Evolutionary conservation across 2,797 vertebrate species (phyloP), one percentile per base, ranked within the genome.

Genomic region (Ciconia nigra): DNA sequence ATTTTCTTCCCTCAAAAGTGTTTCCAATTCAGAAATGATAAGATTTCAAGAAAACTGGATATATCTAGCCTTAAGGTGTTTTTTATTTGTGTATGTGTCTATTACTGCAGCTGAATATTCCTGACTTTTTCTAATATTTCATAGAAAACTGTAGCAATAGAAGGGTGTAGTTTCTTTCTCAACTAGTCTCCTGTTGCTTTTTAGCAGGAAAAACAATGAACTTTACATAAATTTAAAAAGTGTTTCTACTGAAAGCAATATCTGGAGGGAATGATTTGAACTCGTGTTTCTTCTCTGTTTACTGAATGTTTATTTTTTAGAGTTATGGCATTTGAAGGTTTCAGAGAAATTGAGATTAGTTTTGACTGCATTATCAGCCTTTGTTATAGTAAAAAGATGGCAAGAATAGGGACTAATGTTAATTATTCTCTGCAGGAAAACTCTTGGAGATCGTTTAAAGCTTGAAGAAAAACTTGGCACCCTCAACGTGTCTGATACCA

Each of bases 361-460:
- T 92, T 69, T 86, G 70, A 86, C 63, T 86, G 44, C 39, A 15
- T 83, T 87, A 65, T 58, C 51, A 88, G 33, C 17, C 28, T 70
- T 57, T 72, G 11, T 80, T 81, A 28, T 54, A 79, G 47, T 87
- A 74, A 95, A 83, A 92, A 62, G 15, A 69, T 87, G 69, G 46
- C 42, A 85, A 94, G 57, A 95, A 65, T 18, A 33, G 37, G 28
- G 54, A 63, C 69, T 97, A 78, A 94, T 37, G 37, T 89, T 96
- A 70, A 42, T 65, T 96, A 67, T 96, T 90, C 54, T 94, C 88
- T 78, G 15, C 96, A 99, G 99, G 97, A 99, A 99, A 91, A 99
- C 99, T 78, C 98, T 99, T 96, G 99, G 98, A 98, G 99, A 99
- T 52, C 99, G 99, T 54, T 97, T 99, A 95, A 99, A 98, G 97